phyloP scores from a whole-genome alignment of 2,797 vertebrate species.

The Pelodytes ibericus region DNA sequence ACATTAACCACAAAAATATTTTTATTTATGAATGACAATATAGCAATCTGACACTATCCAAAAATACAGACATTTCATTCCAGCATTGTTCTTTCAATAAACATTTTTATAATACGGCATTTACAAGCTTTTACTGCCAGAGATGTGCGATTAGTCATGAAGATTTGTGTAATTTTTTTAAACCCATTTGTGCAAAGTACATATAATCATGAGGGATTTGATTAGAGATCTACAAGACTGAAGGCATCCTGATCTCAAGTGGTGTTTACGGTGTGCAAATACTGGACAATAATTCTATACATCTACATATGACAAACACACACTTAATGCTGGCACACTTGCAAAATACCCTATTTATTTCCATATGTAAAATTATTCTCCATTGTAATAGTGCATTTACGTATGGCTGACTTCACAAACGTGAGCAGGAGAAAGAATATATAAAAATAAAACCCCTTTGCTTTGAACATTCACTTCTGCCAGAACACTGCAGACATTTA shows the following conservation, averaged over 20 bases:
- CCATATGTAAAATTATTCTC: no score
- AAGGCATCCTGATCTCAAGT: not conserved
- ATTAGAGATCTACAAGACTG: not conserved
- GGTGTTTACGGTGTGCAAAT: not conserved
- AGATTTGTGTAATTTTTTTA: not conserved
- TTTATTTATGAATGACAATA: slow-evolving; percentile 76
- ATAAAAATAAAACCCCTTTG: no score
- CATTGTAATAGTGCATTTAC: no score
- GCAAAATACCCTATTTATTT: no score
- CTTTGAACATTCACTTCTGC: no score
- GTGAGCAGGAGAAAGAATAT: no score
- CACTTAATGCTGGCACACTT: no score
- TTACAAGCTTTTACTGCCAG: not conserved
- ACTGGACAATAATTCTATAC: not conserved
- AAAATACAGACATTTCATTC: slow-evolving; percentile 74
- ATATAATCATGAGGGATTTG: not conserved
- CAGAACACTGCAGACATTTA: no score
- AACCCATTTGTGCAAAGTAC: not conserved
- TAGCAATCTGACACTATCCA: slow-evolving; percentile 68
- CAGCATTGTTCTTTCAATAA: slow-evolving; percentile 22
- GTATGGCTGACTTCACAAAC: no score
- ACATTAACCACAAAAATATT: slow-evolving; percentile 74
- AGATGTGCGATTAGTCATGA: not conserved
- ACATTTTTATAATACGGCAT: slow-evolving; percentile 9
- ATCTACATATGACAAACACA: no score